Evolutionary conservation across 2,888 invertebrate species (phyloP), one percentile per base, ranked within the genome.

Genomic region (Plusia festucae): DNA sequence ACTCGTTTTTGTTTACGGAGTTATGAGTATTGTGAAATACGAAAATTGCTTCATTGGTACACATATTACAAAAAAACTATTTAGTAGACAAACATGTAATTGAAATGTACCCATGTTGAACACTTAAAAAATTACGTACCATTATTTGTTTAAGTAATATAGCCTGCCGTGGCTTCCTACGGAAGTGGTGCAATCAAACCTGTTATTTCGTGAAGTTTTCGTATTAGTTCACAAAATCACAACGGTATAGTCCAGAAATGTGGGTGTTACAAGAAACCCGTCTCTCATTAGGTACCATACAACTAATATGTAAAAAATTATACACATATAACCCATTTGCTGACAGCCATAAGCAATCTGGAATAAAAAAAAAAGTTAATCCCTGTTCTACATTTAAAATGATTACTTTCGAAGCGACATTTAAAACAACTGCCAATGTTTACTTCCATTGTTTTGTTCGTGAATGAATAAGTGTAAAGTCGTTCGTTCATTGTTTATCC

Each of bases 401-500:
- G 40, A 40, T 40, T 9, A 49, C 18, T 49, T 20, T 49, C 46
- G 46, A 20, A 18, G 20, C 18, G 18, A 49, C 18, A 49, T 65
- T 44, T 24, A 30, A 62, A 70, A 55, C 57, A 61, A 61, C 61
- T 46, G 46, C 49, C 34, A 58, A 32, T 61, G 51, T 58, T 52
- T 24, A 46, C 57, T n/a, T 3, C 22, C 20, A 60, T 44, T 60
- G 60, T 67, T 57, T 59, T 44, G 24, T n/a, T 51, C 57, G 44
- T 60, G 49, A 65, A 40, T 54, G 56, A 65, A 40, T 54, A 53
- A 66, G 65, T 68, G 51, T 62, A 58, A 60, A 60, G 65, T 68
- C 68, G 67, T 68, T 57, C 63, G 64, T 68, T 49, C 18, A 49
- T 44, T 40, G 55, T 52, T 70, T 73, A 73, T 67, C 72, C 68